Conservation (phyloP, 2,113 vertebrate species). For the Setophaga petechia region DNA sequence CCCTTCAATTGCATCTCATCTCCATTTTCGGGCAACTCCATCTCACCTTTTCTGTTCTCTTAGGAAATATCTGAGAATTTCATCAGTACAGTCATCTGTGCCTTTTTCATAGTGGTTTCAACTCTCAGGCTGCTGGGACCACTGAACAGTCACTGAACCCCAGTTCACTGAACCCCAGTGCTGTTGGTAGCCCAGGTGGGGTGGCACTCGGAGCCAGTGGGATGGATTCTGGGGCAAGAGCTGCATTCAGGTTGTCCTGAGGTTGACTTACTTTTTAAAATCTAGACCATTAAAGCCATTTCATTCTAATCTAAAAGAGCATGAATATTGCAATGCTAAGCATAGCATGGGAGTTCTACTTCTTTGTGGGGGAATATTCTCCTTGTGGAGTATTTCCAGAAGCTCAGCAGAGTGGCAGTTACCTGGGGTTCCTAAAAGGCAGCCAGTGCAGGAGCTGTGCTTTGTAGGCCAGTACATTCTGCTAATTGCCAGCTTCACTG, state of each 20-base stretch:
- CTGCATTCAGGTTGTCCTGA: background rate
- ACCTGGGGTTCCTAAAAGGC: background rate
- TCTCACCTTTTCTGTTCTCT: background rate
- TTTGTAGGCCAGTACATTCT: background rate
- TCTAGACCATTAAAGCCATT: background rate
- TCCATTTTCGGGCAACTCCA: background rate
- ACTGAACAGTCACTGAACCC: background rate
- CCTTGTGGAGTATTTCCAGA: background rate
- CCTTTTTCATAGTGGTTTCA: background rate
- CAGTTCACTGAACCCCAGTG: background rate
- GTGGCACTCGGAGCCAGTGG: rapidly evolving
- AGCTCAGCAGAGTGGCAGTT: background rate
- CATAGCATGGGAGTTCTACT: background rate
- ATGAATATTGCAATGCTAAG: background rate
- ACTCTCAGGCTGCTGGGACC: background rate
- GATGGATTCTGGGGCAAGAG: background rate
- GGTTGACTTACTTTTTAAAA: background rate
- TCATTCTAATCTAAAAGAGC: background rate
- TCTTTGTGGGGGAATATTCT: background rate
- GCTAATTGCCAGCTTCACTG: background rate
- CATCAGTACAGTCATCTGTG: background rate
- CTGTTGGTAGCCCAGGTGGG: background rate
- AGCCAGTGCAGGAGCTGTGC: background rate
- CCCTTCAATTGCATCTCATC: background rate
- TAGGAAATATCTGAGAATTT: background rate